Percentiles rank a stretch among this genome's conserved stretches.
These are phyloP conservation scores for Rhinichthys klamathensis DNA, from an alignment of 2,113 vertebrate genomes.

Conservation along the genomic window DNA sequence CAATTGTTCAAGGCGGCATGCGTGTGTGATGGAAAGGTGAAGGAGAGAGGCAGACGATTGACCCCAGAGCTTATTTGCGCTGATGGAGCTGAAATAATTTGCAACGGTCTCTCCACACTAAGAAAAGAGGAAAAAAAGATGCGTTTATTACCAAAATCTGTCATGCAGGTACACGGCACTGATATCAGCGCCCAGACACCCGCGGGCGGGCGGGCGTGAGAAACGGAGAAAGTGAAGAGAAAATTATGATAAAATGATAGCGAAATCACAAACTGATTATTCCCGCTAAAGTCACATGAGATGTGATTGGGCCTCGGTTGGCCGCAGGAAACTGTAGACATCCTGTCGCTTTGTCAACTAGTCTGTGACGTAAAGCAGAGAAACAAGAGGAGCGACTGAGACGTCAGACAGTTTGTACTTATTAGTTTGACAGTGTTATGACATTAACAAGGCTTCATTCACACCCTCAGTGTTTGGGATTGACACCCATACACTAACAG, in stretches of 20 bases:
- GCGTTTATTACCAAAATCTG: conserved; percentile 4
- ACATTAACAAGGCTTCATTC: too few species aligned
- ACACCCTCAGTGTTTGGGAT: too few species aligned
- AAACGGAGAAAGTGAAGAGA: neutral
- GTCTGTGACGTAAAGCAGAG: neutral
- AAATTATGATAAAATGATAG: neutral
- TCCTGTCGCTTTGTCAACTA: neutral
- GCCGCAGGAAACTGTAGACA: neutral
- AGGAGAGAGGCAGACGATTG: conserved; percentile 38
- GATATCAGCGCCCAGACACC: neutral
- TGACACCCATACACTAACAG: too few species aligned
- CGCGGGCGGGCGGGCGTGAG: neutral
- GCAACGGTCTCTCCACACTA: neutral
- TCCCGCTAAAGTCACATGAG: neutral
- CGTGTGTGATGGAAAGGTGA: conserved; percentile 33
- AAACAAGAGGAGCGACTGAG: neutral
- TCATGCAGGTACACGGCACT: neutral
- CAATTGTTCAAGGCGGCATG: conserved; percentile 57
- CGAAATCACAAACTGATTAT: neutral
- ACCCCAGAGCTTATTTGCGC: conserved; percentile 44
- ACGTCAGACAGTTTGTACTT: too few species aligned
- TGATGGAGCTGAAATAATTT: conserved; percentile 38
- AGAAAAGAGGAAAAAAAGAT: neutral
- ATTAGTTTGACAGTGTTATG: too few species aligned
- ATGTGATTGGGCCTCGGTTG: neutral